Evolutionary conservation across 2,113 vertebrate species (phyloP), one percentile per base, ranked within the genome.

Genomic region (Paramormyrops kingsleyae): DNA sequence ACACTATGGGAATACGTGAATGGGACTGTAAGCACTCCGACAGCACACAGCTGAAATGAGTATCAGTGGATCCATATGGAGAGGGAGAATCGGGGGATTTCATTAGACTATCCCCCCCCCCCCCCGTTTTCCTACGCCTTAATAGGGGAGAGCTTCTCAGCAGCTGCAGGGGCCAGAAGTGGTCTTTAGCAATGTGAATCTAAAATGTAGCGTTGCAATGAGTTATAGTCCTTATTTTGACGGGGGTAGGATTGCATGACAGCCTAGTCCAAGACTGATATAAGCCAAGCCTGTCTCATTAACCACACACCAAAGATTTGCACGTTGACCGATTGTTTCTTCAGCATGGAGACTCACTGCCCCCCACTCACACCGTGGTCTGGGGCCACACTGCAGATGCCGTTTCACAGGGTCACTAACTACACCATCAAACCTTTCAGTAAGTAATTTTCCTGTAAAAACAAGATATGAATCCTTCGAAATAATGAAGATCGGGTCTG

Each of bases 21-120:
- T 19, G 27, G 24, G 35, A 17, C 3, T 84, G 15, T 27, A 89
- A 89, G 89, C 77, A 89, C 90, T 49, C 70, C 13, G 66, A 70
- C 1, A 1, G 52, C 52, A 24, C 80, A 84, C 1, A 13, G 39
- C 77, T 83, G 35, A 83, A 42, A 83, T 42, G 77, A 13, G 7
- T 42, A 24, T 13, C 77, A 83, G 7, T 47, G 42, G 44, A 15
- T 84, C 42, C 44, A 84, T 84, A 84, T n/a, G 24, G 15, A 1
- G 74, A 42, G 31, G 35, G 31, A 19, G 74, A 80, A 80, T 42
- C 1, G 5, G 27, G 15, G 74, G 13, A 42, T 77, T 77, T 35
- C 7, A 39, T 39, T 39, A 31, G 31, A 77, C 35, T 35, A 39
- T 19, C 52, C 13, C 13, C n/a, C 59, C 35, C 19, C 9, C 66